Percentiles rank a stretch among this genome's conserved stretches.
Conservation (phyloP, 2,113 vertebrate species). For the Marmota flaviventris region DNA sequence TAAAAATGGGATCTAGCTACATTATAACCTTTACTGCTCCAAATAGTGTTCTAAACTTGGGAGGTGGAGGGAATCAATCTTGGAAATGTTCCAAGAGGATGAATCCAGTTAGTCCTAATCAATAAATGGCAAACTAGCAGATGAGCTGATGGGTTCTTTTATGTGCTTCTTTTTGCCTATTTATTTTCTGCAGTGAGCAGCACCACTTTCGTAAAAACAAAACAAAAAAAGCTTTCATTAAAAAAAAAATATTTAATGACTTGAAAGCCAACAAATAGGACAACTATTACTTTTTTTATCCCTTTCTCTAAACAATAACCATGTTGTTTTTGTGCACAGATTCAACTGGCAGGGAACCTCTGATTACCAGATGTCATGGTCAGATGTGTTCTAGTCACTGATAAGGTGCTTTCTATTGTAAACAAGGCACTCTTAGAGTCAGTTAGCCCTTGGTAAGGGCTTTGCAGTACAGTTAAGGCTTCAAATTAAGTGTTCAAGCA, state of each 20-base stretch:
- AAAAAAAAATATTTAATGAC: conserved; percentile 42
- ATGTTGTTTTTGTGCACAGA: conserved; percentile 56
- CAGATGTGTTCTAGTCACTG: conserved; percentile 62
- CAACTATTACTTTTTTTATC: conserved; percentile 60
- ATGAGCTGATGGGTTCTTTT: conserved; percentile 45
- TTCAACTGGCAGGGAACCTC: conserved; percentile 57
- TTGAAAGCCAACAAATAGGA: conserved; percentile 68
- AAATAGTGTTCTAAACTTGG: conserved; percentile 53
- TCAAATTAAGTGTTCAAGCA: background rate
- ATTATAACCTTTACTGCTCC: conserved; percentile 12
- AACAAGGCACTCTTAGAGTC: conserved; percentile 55
- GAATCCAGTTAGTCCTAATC: conserved; percentile 60
- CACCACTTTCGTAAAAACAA: conserved; percentile 64
- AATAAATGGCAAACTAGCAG: conserved; percentile 56
- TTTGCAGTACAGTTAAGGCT: background rate
- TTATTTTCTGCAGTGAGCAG: conserved; percentile 62
- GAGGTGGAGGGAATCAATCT: conserved; percentile 1
- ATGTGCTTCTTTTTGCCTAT: conserved; percentile 47
- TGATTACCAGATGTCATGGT: conserved; percentile 61
- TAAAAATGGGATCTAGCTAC: conserved; percentile 17
- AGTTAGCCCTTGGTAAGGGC: background rate
- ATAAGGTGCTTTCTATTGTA: conserved; percentile 68
- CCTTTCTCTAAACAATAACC: conserved; percentile 69
- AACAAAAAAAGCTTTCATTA: conserved; percentile 63
- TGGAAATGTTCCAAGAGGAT: conserved; percentile 52